Conservation (phyloP, 2,888 invertebrate species). For the Hyposoter didymator region DNA sequence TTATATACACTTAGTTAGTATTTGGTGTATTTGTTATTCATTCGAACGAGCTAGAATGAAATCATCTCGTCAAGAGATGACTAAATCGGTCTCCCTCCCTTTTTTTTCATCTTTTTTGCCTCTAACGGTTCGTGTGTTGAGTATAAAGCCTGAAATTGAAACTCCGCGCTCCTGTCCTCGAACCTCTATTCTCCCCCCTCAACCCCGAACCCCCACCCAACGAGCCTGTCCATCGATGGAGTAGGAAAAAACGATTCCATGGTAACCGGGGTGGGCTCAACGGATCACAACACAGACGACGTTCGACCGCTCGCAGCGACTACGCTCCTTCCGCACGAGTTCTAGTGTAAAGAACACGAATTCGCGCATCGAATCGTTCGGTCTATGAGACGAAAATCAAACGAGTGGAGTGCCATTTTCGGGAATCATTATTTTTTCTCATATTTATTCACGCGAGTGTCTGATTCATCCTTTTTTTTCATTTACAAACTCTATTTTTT, state of each 20-base stretch:
- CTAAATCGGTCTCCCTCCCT: not conserved
- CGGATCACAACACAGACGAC: constrained; percentile 76
- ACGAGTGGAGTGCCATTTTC: not conserved
- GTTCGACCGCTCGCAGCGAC: constrained; percentile 67
- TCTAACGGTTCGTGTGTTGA: constrained; percentile 32
- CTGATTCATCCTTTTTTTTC: not conserved
- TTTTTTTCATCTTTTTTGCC: not conserved
- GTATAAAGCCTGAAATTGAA: constrained; percentile 36
- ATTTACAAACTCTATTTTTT: not conserved
- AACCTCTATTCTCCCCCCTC: constrained; percentile 7
- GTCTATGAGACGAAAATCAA: constrained; percentile 1
- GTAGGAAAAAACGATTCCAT: constrained; percentile 72
- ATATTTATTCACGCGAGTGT: not conserved
- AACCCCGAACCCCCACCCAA: constrained; percentile 5
- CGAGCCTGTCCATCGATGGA: constrained; percentile 43
- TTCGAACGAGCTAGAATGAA: not conserved
- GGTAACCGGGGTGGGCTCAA: constrained; percentile 78
- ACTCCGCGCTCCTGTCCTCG: constrained; percentile 44
- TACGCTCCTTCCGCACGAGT: constrained; percentile 9
- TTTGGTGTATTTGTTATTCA: not conserved
- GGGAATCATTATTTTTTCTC: not conserved
- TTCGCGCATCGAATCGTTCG: not conserved
- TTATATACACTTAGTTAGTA: constrained; percentile 11
- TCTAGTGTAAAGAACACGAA: not conserved
- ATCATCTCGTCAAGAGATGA: constrained; percentile 3